A percentile compares a stretch with the other conserved stretches of the same genome.
Evolutionary conservation across 2,888 invertebrate species (phyloP).

Genomic region (Cosmia trapezina): DNA sequence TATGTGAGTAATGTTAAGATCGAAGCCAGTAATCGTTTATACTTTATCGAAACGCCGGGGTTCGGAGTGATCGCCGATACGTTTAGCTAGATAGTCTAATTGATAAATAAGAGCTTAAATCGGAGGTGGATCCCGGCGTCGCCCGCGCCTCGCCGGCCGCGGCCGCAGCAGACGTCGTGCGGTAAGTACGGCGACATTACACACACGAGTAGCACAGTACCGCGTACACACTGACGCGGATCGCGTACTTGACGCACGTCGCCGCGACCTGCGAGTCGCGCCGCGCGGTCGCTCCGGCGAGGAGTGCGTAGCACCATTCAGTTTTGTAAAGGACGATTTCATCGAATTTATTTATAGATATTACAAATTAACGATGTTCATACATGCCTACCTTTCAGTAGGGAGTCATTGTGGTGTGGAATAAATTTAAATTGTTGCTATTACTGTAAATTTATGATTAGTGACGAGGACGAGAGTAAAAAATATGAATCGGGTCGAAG

Average conservation of each 20-base stretch:
- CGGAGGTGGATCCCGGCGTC: constrained; percentile 81
- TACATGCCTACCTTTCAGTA: constrained; percentile 83
- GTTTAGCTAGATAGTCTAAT: constrained; percentile 87
- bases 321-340: constrained; percentile 88
- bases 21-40: constrained; percentile 87
- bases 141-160: constrained; percentile 74
- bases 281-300: constrained; percentile 69
- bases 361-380: constrained; percentile 87
- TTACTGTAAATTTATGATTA: constrained; percentile 88
- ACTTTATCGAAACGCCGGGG: constrained; percentile 80
- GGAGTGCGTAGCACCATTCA: constrained; percentile 76
- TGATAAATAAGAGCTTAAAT: constrained; percentile 85
- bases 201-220: constrained; percentile 63
- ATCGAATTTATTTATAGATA: constrained; percentile 91
- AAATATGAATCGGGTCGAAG: constrained; percentile 87
- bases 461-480: constrained; percentile 84
- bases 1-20: constrained; percentile 85
- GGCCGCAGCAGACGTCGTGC: constrained; percentile 67
- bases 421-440: constrained; percentile 88
- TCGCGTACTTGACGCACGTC: constrained; percentile 52
- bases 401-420: constrained; percentile 87
- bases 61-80: constrained; percentile 82
- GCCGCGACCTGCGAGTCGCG: constrained; percentile 60
- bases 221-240: constrained; percentile 50
- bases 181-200: constrained; percentile 78